These are phyloP conservation scores for Caenorhabditis remanei DNA, from an alignment of 1,140 invertebrate genomes.

Conservation along the genomic window DNA sequence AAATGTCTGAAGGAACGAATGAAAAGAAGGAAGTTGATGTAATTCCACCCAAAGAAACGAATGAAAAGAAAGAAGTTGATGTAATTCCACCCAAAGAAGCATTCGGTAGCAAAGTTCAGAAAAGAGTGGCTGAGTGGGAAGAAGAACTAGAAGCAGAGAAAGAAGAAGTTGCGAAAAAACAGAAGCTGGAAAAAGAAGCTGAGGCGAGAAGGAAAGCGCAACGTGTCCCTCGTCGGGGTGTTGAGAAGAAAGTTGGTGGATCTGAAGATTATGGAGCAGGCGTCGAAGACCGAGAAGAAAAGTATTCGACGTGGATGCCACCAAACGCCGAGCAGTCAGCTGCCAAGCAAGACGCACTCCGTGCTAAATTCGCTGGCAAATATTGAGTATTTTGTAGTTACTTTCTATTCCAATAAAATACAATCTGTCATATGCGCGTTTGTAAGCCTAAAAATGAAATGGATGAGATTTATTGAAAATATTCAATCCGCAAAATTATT, in stretches of 20 bases:
- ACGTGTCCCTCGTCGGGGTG: background rate
- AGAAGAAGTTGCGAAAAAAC: slow-evolving; percentile 1
- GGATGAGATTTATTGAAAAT: too few species aligned
- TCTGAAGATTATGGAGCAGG: slow-evolving; percentile 28
- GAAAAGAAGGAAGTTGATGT: background rate
- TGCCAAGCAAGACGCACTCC: slow-evolving; percentile 36
- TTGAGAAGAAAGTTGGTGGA: slow-evolving; percentile 1
- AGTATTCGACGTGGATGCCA: slow-evolving; percentile 65
- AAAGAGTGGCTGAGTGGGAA: slow-evolving; percentile 33
- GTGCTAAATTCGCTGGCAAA: slow-evolving; percentile 60
- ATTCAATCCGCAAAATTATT: background rate
- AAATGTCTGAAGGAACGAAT: background rate
- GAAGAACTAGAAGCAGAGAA: slow-evolving; percentile 47
- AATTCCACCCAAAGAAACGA: background rate
- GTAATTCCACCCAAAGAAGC: slow-evolving; percentile 12
- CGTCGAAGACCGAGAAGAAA: slow-evolving; percentile 49
- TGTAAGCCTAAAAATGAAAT: background rate
- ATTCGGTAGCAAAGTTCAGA: slow-evolving; percentile 26
- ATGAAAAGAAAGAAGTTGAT: slow-evolving; percentile 21
- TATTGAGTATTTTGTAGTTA: slow-evolving; percentile 41
- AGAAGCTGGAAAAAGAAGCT: slow-evolving; percentile 3
- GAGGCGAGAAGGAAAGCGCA: slow-evolving; percentile 17
- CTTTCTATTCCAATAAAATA: background rate
- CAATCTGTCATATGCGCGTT: background rate
- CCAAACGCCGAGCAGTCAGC: slow-evolving; percentile 47